Evolutionary conservation across 2,888 invertebrate genomes (phyloP), one percentile per base, ranked within the genome.

Genomic region (Coremacera marginata): DNA sequence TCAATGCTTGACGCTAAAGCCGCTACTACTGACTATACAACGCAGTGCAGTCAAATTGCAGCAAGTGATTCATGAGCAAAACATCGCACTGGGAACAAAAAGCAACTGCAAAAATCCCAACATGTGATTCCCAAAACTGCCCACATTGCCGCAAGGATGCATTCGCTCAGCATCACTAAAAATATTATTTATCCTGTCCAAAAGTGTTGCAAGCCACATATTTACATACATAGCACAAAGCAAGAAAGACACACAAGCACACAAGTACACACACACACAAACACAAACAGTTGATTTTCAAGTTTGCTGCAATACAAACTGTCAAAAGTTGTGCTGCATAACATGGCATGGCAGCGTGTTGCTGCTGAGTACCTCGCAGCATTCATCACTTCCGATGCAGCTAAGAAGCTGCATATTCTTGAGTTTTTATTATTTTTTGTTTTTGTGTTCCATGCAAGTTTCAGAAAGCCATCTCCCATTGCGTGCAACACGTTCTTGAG

Each of bases 111-210:
- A 16, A 72, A 19, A 37, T 57, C 34, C 60, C 49, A 49, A 49
- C 60, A 72, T 60, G 60, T 27, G 19, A 62, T 51, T 62, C 71
- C 60, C 71, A 60, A 16, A 71, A 60, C 57, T 25, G 60, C 60
- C 37, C 71, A 60, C 57, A 27, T 49, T 27, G 49, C 68, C 68
- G 68, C 60, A 5, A 37, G 37, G 71, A 71, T n/a, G 57, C 71
- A 37, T 22, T 60, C 37, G 44, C 60, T 71, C 72, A 49, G 49
- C 72, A 62, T 72, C 72, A 72, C 62, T 60, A 25, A n/a, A 27
- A 72, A 62, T 72, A 72, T 72, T 72, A 72, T 72, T 72, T 72
- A 72, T 72, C 62, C 72, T 72, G 62, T 72, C 62, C 44, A 62
- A 62, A 60, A 62, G 62, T 49, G 62, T 57, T 57, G 25, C 70